Evolutionary conservation across 2,888 invertebrate species (phyloP).

Genomic region (Sthenelais limicola): DNA sequence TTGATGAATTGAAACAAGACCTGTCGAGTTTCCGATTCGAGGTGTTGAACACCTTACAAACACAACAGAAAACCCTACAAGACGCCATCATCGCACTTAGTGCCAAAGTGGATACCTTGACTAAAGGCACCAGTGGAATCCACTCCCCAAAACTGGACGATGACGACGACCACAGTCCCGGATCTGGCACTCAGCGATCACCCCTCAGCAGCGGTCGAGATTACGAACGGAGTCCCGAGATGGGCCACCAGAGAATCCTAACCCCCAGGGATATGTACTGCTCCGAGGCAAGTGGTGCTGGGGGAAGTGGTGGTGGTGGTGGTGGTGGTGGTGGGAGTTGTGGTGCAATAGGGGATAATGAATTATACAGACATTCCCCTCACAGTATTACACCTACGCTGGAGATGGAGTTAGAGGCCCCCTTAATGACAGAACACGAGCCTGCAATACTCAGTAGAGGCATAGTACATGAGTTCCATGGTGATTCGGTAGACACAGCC

Average conservation of each 20-base stretch:
- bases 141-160: neutral
- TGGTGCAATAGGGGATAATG: too few relatives aligned
- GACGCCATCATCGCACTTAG: slow-evolving; percentile 27
- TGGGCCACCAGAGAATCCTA: too few relatives aligned
- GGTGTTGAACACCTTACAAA: slow-evolving; percentile 35
- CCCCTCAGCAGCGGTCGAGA: too few relatives aligned
- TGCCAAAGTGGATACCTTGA: slow-evolving; percentile 23
- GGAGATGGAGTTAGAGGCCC: slow-evolving; percentile 22
- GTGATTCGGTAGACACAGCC: slow-evolving; percentile 30
- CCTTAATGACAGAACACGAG: slow-evolving; percentile 21
- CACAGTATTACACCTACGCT: slow-evolving; percentile 1
- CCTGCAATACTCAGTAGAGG: slow-evolving; percentile 12
- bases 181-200: too few relatives aligned
- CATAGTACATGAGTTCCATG: slow-evolving; percentile 18
- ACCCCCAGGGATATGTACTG: too few relatives aligned
- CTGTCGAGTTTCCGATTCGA: slow-evolving; percentile 41
- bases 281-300: too few relatives aligned
- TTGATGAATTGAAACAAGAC: slow-evolving; percentile 41
- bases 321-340: too few relatives aligned
- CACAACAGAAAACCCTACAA: slow-evolving; percentile 10
- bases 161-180: slow-evolving; percentile 25
- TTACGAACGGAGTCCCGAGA: too few relatives aligned
- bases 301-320: too few relatives aligned
- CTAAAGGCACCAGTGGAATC: neutral
- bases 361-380: neutral